phyloP scores from a whole-genome alignment of 2,888 invertebrate species.

The Nowickia ferox region DNA sequence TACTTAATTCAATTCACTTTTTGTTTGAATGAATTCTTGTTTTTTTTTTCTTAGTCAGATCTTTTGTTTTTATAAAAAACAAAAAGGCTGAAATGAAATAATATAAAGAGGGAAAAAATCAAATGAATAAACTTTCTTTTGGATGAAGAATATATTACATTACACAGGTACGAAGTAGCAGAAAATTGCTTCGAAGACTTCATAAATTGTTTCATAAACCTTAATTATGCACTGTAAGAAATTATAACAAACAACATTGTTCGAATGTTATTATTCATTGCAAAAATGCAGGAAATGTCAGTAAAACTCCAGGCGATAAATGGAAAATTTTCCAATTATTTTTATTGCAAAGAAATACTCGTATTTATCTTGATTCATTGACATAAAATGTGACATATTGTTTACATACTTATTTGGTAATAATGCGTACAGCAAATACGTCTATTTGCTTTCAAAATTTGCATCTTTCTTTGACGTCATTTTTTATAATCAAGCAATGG shows the following conservation, averaged over 20 bases:
- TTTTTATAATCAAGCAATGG: conserved; percentile 2
- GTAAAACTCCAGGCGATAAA: background rate
- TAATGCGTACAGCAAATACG: conserved; percentile 7
- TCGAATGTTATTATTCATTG: too few relatives aligned
- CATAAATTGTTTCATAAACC: background rate
- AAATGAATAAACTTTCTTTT: conserved; percentile 45
- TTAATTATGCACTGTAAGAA: background rate
- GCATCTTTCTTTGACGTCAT: conserved; percentile 44
- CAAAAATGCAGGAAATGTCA: too few relatives aligned
- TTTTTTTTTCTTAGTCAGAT: conserved; percentile 4
- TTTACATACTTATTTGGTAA: background rate
- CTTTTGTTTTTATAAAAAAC: background rate
- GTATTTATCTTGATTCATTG: too few relatives aligned
- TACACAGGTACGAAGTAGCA: background rate
- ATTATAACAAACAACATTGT: background rate
- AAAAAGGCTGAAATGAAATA: conserved; percentile 6
- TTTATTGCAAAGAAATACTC: background rate
- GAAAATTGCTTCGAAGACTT: background rate
- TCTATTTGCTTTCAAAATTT: conserved; percentile 32
- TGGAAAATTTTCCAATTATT: background rate
- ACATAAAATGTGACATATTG: background rate
- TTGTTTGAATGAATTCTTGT: conserved; percentile 35
- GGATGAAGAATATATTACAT: background rate
- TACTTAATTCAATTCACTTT: conserved; percentile 45
- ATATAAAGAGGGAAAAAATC: background rate